phyloP scores from a whole-genome alignment of 2,113 vertebrate species.

The Oenanthe melanoleuca region DNA sequence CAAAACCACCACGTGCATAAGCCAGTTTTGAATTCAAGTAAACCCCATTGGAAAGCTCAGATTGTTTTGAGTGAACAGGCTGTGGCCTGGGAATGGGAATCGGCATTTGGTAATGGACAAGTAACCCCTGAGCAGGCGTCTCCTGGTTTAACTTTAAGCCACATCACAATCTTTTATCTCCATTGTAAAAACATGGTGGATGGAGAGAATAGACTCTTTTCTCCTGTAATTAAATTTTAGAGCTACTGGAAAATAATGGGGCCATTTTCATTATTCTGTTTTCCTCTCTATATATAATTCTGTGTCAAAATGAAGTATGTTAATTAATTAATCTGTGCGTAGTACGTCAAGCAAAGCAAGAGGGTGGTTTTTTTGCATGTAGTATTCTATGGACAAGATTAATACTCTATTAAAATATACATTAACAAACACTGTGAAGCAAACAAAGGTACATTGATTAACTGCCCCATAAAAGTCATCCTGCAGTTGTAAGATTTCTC shows the following conservation, averaged over 20 bases:
- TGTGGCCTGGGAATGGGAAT: not conserved
- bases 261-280: not conserved
- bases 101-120: accelerated
- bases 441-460: constrained; percentile 22
- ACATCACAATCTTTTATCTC: not conserved
- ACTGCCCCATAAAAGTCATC: not conserved
- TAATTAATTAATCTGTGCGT: not conserved
- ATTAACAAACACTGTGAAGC: not conserved
- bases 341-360: not conserved
- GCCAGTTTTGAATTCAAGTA: not conserved
- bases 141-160: not conserved
- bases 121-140: too few relatives aligned
- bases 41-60: not conserved
- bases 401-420: constrained; percentile 12
- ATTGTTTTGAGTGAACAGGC: not conserved
- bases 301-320: not conserved
- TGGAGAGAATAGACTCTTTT: not conserved
- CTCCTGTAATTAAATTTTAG: not conserved
- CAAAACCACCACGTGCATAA: not conserved
- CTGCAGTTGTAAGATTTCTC: not conserved
- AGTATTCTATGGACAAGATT: not conserved
- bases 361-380: not conserved
- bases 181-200: accelerated
- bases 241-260: not conserved
- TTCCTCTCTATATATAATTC: not conserved